Evolutionary conservation across 1,140 invertebrate genomes (phyloP).

Genomic region (Hycleus cichorii): DNA sequence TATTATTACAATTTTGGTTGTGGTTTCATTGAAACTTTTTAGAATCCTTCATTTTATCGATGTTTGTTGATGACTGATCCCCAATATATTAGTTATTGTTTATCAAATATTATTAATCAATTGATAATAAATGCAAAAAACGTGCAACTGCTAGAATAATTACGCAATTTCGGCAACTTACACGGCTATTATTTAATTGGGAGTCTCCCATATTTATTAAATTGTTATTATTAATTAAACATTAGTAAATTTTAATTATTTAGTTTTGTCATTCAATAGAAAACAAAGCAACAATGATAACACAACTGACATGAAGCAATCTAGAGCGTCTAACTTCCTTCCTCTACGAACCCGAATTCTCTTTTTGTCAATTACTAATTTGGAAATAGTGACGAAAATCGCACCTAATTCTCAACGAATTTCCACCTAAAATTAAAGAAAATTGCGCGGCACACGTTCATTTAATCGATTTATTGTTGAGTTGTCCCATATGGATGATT

Average conservation of each 20-base stretch:
- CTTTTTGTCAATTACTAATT: slow-evolving; percentile 23
- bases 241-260: too few species aligned
- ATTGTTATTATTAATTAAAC: too few species aligned
- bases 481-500: too few species aligned
- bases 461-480: neutral
- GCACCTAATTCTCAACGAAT: slow-evolving; percentile 32
- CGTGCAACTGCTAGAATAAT: neutral
- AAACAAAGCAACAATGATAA: slow-evolving; percentile 30
- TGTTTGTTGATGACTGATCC: slow-evolving; percentile 36
- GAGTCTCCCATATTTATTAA: too few species aligned
- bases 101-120: neutral
- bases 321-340: slow-evolving; percentile 15
- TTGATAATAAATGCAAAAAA: slow-evolving; percentile 1
- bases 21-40: slow-evolving; percentile 27
- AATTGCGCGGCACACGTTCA: slow-evolving; percentile 33
- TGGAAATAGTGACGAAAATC: slow-evolving; percentile 27
- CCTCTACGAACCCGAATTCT: slow-evolving; percentile 22
- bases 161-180: too few species aligned
- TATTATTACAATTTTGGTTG: too few species aligned
- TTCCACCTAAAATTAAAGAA: slow-evolving; percentile 30
- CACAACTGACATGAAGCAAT: slow-evolving; percentile 28
- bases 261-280: too few species aligned
- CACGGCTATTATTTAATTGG: too few species aligned
- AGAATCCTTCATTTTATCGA: slow-evolving; percentile 34
- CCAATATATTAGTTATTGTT: slow-evolving; percentile 29